Percentiles rank a stretch among this genome's conserved stretches.
phyloP scores from a whole-genome alignment of 2,797 vertebrate genomes.

The Fratercula arctica region DNA sequence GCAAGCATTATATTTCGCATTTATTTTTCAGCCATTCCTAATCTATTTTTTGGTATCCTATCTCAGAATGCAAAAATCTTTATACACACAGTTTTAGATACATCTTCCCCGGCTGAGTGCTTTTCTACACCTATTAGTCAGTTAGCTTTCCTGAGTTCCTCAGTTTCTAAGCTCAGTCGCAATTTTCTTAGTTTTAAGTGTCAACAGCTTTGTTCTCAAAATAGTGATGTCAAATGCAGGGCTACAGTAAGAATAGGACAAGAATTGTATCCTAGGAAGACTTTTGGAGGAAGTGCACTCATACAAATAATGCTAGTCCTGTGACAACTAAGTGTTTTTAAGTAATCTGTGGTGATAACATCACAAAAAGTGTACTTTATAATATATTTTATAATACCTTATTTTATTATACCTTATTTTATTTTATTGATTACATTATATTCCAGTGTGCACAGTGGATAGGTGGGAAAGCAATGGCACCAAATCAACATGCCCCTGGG shows the following conservation, averaged over 20 bases:
- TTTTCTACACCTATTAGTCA: neutral
- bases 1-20: neutral
- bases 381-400: neutral
- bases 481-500: neutral
- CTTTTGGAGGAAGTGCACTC: neutral
- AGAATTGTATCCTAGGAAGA: neutral
- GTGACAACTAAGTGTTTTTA: neutral
- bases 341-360: neutral
- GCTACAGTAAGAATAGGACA: neutral
- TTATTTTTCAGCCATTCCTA: neutral
- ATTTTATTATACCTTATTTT: neutral
- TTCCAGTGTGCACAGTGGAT: fast-evolving
- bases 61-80: neutral
- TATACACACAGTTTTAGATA: neutral
- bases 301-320: neutral
- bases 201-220: neutral
- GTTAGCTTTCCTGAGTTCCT: neutral
- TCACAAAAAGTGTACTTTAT: neutral
- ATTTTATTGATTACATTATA: neutral
- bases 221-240: neutral
- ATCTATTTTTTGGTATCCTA: neutral
- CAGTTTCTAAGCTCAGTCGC: neutral
- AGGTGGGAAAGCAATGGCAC: neutral
- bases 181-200: neutral
- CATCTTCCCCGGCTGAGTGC: neutral